A percentile compares a stretch with the other conserved stretches of the same genome.
These are phyloP conservation scores for Dryas iulia DNA, from an alignment of 1,140 invertebrate genomes.

Conservation along the genomic window DNA sequence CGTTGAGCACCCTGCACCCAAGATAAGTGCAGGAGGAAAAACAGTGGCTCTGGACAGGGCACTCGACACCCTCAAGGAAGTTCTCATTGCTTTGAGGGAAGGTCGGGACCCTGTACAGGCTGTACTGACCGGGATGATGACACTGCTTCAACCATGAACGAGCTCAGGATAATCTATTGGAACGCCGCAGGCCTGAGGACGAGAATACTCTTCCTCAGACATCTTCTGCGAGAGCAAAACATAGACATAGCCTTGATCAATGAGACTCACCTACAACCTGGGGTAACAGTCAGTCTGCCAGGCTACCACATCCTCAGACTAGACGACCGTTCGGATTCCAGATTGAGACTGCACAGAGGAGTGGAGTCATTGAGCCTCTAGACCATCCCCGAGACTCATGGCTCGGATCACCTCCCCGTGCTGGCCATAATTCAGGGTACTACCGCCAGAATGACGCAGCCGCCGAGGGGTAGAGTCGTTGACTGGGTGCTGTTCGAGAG, in stretches of 20 bases:
- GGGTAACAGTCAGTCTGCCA: neutral
- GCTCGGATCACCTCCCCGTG: neutral
- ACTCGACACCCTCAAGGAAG: no score
- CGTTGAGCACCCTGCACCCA: no score
- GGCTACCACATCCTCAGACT: neutral
- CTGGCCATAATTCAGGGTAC: neutral
- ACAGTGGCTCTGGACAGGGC: no score
- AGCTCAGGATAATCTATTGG: no score
- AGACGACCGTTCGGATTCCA: neutral
- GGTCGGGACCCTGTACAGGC: no score
- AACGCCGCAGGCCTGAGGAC: constrained; percentile 15
- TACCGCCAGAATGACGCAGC: neutral
- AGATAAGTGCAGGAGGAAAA: no score
- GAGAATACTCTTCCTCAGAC: neutral
- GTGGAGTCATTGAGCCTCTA: neutral
- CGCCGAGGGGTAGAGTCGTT: neutral
- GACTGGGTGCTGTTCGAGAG: neutral
- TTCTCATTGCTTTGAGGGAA: no score
- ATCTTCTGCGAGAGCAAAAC: constrained; percentile 5
- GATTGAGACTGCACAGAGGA: neutral
- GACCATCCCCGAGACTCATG: neutral
- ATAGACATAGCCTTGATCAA: neutral
- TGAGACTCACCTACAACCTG: neutral
- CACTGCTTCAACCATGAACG: no score
- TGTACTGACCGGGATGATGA: no score